phyloP scores from a whole-genome alignment of 2,888 invertebrate genomes.

The Athalia rosae region DNA sequence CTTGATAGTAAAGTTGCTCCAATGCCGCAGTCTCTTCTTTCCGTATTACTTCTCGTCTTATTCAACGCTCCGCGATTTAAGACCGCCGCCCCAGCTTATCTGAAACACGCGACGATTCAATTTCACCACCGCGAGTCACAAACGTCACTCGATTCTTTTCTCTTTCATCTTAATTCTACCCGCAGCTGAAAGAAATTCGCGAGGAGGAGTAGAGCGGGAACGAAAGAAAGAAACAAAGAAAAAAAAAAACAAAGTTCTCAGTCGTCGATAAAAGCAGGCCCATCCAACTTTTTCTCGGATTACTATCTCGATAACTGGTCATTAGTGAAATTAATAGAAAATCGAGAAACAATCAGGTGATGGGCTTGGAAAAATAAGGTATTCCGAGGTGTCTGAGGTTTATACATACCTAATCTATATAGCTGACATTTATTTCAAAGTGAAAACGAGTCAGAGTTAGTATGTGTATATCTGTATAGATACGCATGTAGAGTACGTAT shows the following conservation, averaged over 20 bases:
- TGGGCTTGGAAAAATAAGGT: too few species aligned
- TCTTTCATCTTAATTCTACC: not conserved
- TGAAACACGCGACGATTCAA: constrained; percentile 33
- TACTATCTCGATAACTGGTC: not conserved
- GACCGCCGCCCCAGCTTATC: constrained; percentile 5
- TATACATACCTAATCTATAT: too few species aligned
- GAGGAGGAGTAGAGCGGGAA: not conserved
- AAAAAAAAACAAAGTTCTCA: not conserved
- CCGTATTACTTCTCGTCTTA: constrained; percentile 28
- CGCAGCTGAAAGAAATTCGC: too few species aligned
- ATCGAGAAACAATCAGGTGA: too few species aligned
- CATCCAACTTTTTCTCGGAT: not conserved
- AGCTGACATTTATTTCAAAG: too few species aligned
- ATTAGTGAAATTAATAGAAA: too few species aligned
- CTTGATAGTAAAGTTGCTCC: constrained; percentile 25
- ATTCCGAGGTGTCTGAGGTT: not conserved
- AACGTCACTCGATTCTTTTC: not conserved
- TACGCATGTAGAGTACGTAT: not conserved
- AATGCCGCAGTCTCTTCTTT: not conserved
- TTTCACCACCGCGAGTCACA: constrained; percentile 18
- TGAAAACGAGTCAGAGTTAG: not conserved
- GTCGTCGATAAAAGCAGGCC: not conserved
- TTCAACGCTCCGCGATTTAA: constrained; percentile 30
- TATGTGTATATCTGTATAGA: not conserved
- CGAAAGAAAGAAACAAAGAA: too few species aligned